Percentiles rank a stretch among this genome's conserved stretches.
Conservation (phyloP, 2,888 invertebrate species). For the Parnassius apollo region DNA sequence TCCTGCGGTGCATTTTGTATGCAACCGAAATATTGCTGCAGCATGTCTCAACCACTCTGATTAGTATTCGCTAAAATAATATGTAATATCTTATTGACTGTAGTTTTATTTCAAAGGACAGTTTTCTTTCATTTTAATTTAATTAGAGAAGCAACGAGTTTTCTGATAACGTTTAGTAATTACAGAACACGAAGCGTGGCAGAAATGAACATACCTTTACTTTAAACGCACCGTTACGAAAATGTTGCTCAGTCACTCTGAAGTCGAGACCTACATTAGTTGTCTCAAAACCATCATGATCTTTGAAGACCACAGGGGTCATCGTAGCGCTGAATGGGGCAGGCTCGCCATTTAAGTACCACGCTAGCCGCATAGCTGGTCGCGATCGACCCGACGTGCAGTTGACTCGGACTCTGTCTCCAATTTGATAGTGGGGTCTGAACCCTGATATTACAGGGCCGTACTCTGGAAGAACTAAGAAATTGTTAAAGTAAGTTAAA, state of each 20-base stretch:
- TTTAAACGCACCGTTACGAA: slow-evolving; percentile 88
- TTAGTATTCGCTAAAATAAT: too few relatives aligned
- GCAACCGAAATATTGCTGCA: too few relatives aligned
- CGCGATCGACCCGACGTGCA: slow-evolving; percentile 89
- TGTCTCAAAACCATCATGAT: slow-evolving; percentile 82
- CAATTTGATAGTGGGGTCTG: slow-evolving; percentile 86
- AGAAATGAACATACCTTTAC: slow-evolving; percentile 77
- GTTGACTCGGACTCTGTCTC: slow-evolving; percentile 87
- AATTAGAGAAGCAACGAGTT: too few relatives aligned
- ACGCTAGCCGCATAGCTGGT: slow-evolving; percentile 87
- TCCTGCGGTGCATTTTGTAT: too few relatives aligned
- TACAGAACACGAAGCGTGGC: too few relatives aligned
- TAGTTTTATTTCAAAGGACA: too few relatives aligned
- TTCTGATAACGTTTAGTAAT: too few relatives aligned
- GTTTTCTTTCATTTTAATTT: too few relatives aligned
- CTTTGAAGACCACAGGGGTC: slow-evolving; percentile 54
- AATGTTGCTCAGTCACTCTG: slow-evolving; percentile 85
- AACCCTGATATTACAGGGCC: slow-evolving; percentile 88
- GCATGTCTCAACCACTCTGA: too few relatives aligned
- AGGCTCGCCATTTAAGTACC: slow-evolving; percentile 91
- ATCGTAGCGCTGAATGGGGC: slow-evolving; percentile 65
- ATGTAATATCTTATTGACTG: too few relatives aligned
- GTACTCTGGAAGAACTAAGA: slow-evolving; percentile 85
- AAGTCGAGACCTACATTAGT: slow-evolving; percentile 87
- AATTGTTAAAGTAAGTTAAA: neutral